Conservation (phyloP, 2,797 vertebrate species). For the Melanotaenia pygmaea region DNA sequence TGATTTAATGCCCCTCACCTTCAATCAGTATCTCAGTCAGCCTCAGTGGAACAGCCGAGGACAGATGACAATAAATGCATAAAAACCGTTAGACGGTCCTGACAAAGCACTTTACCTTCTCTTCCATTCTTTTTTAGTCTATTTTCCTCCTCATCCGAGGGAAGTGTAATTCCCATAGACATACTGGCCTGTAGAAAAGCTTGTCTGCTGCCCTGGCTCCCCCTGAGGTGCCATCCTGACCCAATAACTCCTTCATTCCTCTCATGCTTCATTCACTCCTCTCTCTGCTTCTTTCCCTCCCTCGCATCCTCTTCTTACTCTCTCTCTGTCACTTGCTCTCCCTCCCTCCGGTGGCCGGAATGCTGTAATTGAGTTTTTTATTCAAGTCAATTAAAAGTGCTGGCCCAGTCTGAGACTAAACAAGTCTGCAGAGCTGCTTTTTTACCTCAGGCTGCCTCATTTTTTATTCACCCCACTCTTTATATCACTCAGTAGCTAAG, state of each 20-base stretch:
- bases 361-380: slow-evolving; percentile 82
- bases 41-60: slow-evolving; percentile 46
- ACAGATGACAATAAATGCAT: slow-evolving; percentile 66
- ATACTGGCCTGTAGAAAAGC: slow-evolving; percentile 67
- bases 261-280: slow-evolving; percentile 67
- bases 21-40: slow-evolving; percentile 63
- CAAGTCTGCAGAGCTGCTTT: slow-evolving; percentile 64
- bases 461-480: slow-evolving; percentile 76
- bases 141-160: slow-evolving; percentile 45
- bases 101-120: slow-evolving; percentile 41
- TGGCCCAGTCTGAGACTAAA: slow-evolving; percentile 73
- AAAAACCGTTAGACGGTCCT: slow-evolving; percentile 39
- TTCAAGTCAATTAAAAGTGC: slow-evolving; percentile 83
- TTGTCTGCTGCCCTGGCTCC: slow-evolving; percentile 66
- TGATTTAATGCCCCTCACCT: slow-evolving; percentile 69
- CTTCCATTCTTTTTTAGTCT: slow-evolving; percentile 36
- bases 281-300: slow-evolving; percentile 38
- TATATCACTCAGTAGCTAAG: slow-evolving; percentile 74
- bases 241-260: slow-evolving; percentile 79
- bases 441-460: slow-evolving; percentile 61
- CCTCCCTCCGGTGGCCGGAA: slow-evolving; percentile 72
- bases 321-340: slow-evolving; percentile 52
- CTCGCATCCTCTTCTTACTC: slow-evolving; percentile 36
- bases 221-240: slow-evolving; percentile 78
- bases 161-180: slow-evolving; percentile 71